Base-by-base conservation (phyloP, 2,113 vertebrate species). In the Cyphomyrus discorhynchus region DNA sequence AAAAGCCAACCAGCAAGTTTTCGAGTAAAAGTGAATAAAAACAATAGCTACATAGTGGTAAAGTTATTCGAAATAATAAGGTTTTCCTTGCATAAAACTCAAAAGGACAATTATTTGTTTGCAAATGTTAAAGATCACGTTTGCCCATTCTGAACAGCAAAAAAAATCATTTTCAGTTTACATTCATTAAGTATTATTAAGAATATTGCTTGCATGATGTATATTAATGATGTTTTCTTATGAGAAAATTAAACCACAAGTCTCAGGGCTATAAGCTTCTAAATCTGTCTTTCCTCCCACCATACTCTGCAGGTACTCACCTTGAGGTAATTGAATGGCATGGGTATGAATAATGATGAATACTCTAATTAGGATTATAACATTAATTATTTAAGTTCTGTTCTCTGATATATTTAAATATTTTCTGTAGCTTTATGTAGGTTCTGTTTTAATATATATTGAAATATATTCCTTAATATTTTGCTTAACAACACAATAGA, bases 261-360 rank as follows among this genome's bases (percentile, higher is more conserved):
- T n/a, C 84, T 86, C 52, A 24, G 49, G 49, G 46, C 49, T 52
- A 50, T 50, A 52, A 31, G 50, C 27, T 53, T 52, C 47, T 87
- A 87, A 53, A 87, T 53, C 50, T 53, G 24, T 13, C 24, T 87
- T 86, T 86, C 47, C 39, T 10, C 53, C 56, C 2, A 45, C 87
- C 35, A 2, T 31, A 15, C 6, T 70, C 77, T 52, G 13, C n/a
- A 77, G 6, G 27, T 31, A 80, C 11, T 87, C 50, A 87, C 85
- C 85, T 87, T 47, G 85, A 87, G 50, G 85, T 87, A 53, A n/a
- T 35, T 31, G 47, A 87, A 50, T 49, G 83, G 47, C 47, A 86
- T 6, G 45, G 47, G 46, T 8, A 86, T 86, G 47, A 86, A 27
- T 50, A 86, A 27, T 50, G 45, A n/a, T 86, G 45, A 49, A n/a